A percentile compares a stretch with the other conserved stretches of the same genome.
phyloP scores from a whole-genome alignment of 2,797 vertebrate species.

The Notamacropus eugenii region DNA sequence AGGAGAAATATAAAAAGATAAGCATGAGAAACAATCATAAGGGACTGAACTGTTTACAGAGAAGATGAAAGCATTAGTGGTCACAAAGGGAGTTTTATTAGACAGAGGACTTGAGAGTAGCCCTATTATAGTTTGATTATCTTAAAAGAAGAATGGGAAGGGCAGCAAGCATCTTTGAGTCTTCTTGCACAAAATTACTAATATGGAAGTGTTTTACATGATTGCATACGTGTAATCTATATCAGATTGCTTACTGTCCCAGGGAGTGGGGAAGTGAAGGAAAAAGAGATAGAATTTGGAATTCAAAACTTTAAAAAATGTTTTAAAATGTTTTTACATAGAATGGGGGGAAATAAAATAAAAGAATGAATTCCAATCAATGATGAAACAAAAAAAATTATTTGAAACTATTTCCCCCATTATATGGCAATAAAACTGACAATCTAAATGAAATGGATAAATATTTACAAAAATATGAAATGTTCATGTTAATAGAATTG shows the following conservation, averaged over 20 bases:
- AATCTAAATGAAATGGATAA: neutral
- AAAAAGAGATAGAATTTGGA: neutral
- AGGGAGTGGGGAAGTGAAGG: neutral
- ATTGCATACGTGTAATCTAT: neutral
- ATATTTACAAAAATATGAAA: neutral
- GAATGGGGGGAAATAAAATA: neutral
- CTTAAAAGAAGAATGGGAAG: neutral
- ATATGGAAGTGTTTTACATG: neutral
- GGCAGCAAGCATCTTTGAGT: neutral
- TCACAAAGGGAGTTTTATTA: neutral
- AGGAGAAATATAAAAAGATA: neutral
- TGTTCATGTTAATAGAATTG: neutral
- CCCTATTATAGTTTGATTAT: neutral
- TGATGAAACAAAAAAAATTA: neutral
- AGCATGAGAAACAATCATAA: neutral
- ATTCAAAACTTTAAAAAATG: neutral
- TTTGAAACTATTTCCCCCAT: neutral
- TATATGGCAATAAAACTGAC: neutral
- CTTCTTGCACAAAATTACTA: neutral
- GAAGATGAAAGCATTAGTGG: neutral
- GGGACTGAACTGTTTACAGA: neutral
- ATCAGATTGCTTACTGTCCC: neutral
- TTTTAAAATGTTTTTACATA: neutral
- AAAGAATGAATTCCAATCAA: neutral
- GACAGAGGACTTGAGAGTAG: neutral